Conservation (phyloP, 1,140 invertebrate genomes). For the Drosophila paulistorum region DNA sequence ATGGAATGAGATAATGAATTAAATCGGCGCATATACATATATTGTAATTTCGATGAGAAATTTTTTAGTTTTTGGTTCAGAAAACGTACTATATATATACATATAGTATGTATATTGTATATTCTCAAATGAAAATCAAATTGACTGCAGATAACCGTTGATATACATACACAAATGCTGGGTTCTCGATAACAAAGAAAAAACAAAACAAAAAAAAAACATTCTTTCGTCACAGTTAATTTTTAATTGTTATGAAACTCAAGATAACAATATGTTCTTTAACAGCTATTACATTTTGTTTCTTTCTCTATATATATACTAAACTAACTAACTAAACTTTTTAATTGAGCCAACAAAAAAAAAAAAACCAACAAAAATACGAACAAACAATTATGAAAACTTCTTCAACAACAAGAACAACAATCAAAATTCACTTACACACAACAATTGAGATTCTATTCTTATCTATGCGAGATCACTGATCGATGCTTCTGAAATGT, state of each 20-base stretch:
- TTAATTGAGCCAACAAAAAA: slow-evolving; percentile 1
- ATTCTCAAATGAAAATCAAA: slow-evolving; percentile 39
- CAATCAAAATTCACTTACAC: slow-evolving; percentile 42
- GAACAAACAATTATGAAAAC: slow-evolving; percentile 17
- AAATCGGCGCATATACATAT: slow-evolving; percentile 50
- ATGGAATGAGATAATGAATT: slow-evolving; percentile 40
- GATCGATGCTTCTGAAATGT: slow-evolving; percentile 78
- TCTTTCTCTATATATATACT: slow-evolving; percentile 57
- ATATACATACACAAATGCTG: slow-evolving; percentile 47
- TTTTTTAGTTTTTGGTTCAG: slow-evolving; percentile 27
- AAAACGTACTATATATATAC: slow-evolving; percentile 29
- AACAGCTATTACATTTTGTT: slow-evolving; percentile 75
- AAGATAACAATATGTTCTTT: slow-evolving; percentile 59
- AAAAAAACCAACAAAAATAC: not conserved
- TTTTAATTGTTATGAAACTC: slow-evolving; percentile 41
- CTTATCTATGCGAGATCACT: slow-evolving; percentile 71
- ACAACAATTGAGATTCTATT: slow-evolving; percentile 71
- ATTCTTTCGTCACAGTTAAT: slow-evolving; percentile 40
- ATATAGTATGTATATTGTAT: slow-evolving; percentile 42
- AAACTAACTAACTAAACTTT: slow-evolving; percentile 29
- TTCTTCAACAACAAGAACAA: slow-evolving; percentile 4
- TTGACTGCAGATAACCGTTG: slow-evolving; percentile 62
- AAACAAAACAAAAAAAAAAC: slow-evolving; percentile 6
- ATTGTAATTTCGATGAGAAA: slow-evolving; percentile 41
- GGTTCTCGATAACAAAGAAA: slow-evolving; percentile 40